Percentiles rank a stretch among this genome's conserved stretches.
phyloP scores from a whole-genome alignment of 2,113 vertebrate species.

The Benitochromis conjunctus region DNA sequence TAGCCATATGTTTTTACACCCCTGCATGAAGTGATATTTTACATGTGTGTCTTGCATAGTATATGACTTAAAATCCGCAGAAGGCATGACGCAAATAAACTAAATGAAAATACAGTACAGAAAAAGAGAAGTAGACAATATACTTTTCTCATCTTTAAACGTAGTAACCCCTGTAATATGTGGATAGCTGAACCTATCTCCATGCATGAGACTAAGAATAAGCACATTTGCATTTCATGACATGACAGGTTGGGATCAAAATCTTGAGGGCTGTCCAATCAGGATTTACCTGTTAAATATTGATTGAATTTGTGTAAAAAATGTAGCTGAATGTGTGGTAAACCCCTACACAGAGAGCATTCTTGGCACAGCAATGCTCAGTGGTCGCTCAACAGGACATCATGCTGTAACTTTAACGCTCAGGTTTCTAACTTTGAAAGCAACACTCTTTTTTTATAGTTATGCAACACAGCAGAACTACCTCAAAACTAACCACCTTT shows the following conservation, averaged over 20 bases:
- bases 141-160: neutral
- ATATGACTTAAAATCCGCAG: neutral
- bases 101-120: neutral
- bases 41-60: neutral
- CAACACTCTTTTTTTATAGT: neutral
- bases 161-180: neutral
- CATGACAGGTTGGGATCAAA: neutral
- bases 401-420: neutral
- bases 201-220: neutral
- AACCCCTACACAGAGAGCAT: neutral
- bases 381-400: conserved; percentile 1
- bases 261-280: neutral
- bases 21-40: neutral
- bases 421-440: neutral
- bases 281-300: neutral
- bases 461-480: neutral
- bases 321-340: neutral
- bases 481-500: neutral
- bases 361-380: neutral
- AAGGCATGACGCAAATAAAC: neutral
- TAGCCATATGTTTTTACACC: neutral
- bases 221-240: neutral
- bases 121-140: neutral
- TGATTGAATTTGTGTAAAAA: neutral
- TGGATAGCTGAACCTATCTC: neutral